Conservation (phyloP, 2,797 vertebrate genomes). For the Hemitrygon akajei region DNA sequence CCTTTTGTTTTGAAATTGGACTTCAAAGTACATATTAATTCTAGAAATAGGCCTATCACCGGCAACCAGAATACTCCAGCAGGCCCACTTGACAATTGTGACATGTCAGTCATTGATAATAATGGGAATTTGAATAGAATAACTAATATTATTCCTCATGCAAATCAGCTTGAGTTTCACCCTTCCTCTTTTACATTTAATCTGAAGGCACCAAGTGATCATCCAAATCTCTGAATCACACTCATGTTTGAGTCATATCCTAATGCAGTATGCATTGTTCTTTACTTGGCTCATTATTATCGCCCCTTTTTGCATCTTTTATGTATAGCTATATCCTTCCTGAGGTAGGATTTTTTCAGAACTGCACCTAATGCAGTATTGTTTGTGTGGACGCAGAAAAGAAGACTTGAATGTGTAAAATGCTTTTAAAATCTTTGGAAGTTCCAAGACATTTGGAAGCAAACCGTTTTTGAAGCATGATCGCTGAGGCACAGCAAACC, state of each 20-base stretch:
- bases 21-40: background rate
- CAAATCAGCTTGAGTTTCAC: background rate
- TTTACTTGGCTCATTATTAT: background rate
- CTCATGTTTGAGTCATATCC: background rate
- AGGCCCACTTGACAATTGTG: background rate
- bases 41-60: background rate
- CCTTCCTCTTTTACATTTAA: background rate
- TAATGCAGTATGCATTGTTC: background rate
- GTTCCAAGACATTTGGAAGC: too few species aligned
- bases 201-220: background rate
- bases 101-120: background rate
- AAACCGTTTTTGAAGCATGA: too few species aligned
- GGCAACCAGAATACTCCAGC: background rate
- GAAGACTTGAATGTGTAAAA: too few species aligned
- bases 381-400: too few species aligned
- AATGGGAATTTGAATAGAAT: too few species aligned
- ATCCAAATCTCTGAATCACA: background rate
- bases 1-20: too few species aligned
- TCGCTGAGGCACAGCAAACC: background rate
- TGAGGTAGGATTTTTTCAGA: background rate
- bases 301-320: background rate
- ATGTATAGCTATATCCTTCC: background rate
- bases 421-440: too few species aligned
- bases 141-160: background rate
- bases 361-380: background rate